phyloP scores from a whole-genome alignment of 2,888 invertebrate species.

The Drosophila pseudotakahashii region DNA sequence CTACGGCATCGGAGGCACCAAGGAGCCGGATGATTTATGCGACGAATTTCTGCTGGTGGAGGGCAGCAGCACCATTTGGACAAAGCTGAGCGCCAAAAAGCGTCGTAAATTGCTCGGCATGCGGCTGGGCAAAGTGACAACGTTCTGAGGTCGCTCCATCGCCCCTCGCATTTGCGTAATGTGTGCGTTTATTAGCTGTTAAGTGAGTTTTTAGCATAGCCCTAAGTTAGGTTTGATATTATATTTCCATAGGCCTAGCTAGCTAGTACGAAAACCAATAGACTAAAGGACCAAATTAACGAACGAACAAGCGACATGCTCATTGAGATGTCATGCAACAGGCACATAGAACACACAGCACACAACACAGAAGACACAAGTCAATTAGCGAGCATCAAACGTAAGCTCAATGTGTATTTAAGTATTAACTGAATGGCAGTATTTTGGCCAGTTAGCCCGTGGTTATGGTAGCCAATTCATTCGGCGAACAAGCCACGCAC shows the following conservation, averaged over 20 bases:
- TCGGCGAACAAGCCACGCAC: constrained; percentile 55
- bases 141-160: constrained; percentile 85
- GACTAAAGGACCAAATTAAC: constrained; percentile 74
- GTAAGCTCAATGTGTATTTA: constrained; percentile 76
- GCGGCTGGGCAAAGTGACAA: constrained; percentile 90
- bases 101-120: constrained; percentile 88
- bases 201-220: constrained; percentile 57
- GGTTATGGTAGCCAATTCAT: constrained; percentile 51
- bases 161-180: constrained; percentile 50
- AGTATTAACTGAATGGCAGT: constrained; percentile 74
- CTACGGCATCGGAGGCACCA: constrained; percentile 69
- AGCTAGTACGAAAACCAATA: constrained; percentile 69
- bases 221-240: constrained; percentile 47
- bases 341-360: constrained; percentile 7
- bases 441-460: constrained; percentile 47
- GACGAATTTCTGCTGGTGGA: constrained; percentile 88
- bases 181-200: constrained; percentile 79
- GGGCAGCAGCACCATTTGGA: constrained; percentile 88
- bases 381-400: constrained; percentile 69
- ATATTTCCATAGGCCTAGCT: constrained; percentile 43
- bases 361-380: constrained; percentile 57
- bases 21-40: constrained; percentile 85
- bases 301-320: constrained; percentile 68
- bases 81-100: constrained; percentile 89
- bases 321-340: constrained; percentile 70